Conservation (phyloP, 2,113 vertebrate genomes). For the Podarcis muralis region DNA sequence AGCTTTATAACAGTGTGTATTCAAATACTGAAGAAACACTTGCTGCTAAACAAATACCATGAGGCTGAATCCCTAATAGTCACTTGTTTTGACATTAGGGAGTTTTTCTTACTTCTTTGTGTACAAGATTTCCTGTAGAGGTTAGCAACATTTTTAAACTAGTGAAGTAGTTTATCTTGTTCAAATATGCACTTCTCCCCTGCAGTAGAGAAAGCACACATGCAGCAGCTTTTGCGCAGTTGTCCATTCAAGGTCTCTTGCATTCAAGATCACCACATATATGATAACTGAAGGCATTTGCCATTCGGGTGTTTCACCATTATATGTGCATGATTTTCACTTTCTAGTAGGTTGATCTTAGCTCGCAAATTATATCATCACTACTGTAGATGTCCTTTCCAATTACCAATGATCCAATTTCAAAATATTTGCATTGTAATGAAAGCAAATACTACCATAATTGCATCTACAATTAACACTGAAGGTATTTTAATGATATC, state of each 20-base stretch:
- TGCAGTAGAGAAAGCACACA: neutral
- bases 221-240: neutral
- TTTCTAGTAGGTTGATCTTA: neutral
- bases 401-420: conserved; percentile 30
- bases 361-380: neutral
- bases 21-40: conserved; percentile 40
- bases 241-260: neutral
- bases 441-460: neutral
- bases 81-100: conserved; percentile 11
- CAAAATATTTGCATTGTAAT: conserved; percentile 16
- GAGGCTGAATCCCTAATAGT: neutral
- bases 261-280: neutral
- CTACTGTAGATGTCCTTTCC: neutral
- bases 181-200: neutral
- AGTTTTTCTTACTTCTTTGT: neutral
- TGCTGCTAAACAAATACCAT: conserved; percentile 44
- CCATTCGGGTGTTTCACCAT: neutral
- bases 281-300: neutral
- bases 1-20: conserved; percentile 38
- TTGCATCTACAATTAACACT: conserved; percentile 39
- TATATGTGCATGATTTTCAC: neutral
- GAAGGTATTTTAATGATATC: conserved; percentile 24
- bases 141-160: neutral
- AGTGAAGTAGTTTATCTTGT: neutral
- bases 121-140: neutral